These are phyloP conservation scores for Trachelus stipa DNA, from an alignment of 2,888 invertebrate species.

Conservation along the genomic window DNA sequence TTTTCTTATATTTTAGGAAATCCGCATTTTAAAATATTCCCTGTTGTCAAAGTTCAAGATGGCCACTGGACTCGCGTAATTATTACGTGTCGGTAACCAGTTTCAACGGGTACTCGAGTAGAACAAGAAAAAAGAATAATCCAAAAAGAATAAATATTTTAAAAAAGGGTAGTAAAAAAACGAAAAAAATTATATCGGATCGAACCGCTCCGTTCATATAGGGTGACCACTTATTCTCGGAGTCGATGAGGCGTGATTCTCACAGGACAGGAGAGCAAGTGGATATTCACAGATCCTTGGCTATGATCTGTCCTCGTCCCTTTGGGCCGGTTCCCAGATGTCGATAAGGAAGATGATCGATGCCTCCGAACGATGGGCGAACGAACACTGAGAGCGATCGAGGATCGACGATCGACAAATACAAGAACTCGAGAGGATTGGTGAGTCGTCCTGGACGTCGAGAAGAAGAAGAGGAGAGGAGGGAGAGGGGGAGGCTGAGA, in stretches of 20 bases:
- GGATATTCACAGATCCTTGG: constrained; percentile 49
- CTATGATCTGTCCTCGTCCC: constrained; percentile 46
- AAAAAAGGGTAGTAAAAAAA: not conserved
- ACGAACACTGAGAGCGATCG: not conserved
- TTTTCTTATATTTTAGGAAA: not conserved
- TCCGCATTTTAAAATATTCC: not conserved
- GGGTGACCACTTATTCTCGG: constrained; percentile 56
- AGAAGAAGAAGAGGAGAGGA: fast-evolving
- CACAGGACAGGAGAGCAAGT: constrained; percentile 13
- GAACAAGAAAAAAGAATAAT: not conserved
- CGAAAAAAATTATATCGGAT: not conserved
- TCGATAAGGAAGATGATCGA: constrained; percentile 66
- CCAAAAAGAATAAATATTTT: not conserved
- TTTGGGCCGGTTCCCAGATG: constrained; percentile 51
- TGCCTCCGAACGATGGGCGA: constrained; percentile 35
- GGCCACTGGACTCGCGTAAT: not conserved
- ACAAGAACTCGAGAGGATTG: not conserved
- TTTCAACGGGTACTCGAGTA: not conserved
- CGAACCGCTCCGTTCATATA: constrained; percentile 41
- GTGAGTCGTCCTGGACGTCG: not conserved
- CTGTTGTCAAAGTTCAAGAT: not conserved
- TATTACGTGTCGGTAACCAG: not conserved
- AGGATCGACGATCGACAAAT: not conserved
- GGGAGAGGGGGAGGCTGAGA: not conserved
- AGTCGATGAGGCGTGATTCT: constrained; percentile 58